These are phyloP conservation scores for Linurgus olivaceus DNA, from an alignment of 2,797 vertebrate genomes.

Conservation along the genomic window DNA sequence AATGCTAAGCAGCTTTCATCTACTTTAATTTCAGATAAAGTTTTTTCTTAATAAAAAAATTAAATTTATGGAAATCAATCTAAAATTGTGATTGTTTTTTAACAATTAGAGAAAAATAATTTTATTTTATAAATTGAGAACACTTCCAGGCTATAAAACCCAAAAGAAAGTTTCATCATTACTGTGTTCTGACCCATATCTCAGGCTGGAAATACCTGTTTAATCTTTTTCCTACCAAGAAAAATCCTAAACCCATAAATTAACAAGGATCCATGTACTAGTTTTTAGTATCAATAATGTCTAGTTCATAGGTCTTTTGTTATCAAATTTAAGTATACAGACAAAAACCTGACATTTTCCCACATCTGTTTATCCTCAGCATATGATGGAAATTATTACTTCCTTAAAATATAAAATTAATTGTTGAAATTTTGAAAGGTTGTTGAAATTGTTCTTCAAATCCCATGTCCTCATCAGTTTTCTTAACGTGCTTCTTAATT, in stretches of 20 bases:
- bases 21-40: background rate
- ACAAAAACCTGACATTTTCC: background rate
- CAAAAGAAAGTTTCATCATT: background rate
- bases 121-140: background rate
- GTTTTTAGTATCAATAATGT: background rate
- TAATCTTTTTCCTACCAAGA: background rate
- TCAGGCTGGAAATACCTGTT: background rate
- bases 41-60: conserved; percentile 30
- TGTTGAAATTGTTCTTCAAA: background rate
- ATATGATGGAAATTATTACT: background rate
- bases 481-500: background rate
- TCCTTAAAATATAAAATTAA: background rate
- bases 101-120: background rate
- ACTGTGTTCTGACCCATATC: background rate
- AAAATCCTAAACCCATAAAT: background rate
- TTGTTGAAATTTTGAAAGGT: background rate
- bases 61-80: conserved; percentile 21
- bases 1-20: conserved; percentile 20
- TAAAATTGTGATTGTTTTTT: background rate
- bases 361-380: background rate
- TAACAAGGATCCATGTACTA: background rate
- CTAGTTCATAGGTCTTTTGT: background rate
- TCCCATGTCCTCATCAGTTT: background rate
- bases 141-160: background rate
- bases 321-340: background rate